Conservation (phyloP, 2,113 vertebrate genomes). For the rabbit (Oryctolagus cuniculus) region mOryCun1.1 NC_091443.1:28518501-28519000, state of each 20-base stretch:
- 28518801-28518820: no score
- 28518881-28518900: no score
- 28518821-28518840: no score
- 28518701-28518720: not conserved
- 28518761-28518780: not conserved
- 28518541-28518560: not conserved
- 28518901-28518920: no score
- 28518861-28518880: no score
- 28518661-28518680: not conserved
- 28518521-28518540: not conserved
- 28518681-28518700: not conserved
- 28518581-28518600: not conserved
- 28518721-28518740: not conserved
- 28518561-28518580: not conserved
- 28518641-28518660: not conserved
- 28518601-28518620: not conserved
- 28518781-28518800: not conserved
- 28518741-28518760: not conserved
- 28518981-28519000: no score
- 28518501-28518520: not conserved
- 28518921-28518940: no score
- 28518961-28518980: no score
- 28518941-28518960: no score
- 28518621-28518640: not conserved
- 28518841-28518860: no score